Percentiles rank a stretch among this genome's conserved stretches.
Evolutionary conservation across 2,797 vertebrate genomes (phyloP).

Genomic region (Pogoniulus pusillus): DNA sequence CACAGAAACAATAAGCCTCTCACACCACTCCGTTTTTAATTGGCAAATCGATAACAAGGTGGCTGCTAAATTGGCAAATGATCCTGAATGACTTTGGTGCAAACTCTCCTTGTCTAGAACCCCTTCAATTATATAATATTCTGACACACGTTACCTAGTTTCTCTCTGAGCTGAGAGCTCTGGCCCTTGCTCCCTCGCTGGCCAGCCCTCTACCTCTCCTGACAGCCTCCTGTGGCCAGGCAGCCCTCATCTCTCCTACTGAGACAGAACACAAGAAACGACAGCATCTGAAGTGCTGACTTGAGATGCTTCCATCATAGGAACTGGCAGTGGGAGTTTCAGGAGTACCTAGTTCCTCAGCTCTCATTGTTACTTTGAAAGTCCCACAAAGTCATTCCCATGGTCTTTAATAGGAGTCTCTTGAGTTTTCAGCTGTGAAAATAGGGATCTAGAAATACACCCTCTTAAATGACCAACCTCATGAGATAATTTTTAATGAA

Average conservation of each 20-base stretch:
- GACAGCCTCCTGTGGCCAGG: rapidly evolving
- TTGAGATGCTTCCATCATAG: conserved; percentile 38
- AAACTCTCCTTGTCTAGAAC: not conserved
- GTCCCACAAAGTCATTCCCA: conserved; percentile 59
- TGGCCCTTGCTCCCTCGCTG: rapidly evolving
- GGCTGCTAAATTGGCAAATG: not conserved
- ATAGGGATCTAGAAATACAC: not conserved
- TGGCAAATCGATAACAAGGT: rapidly evolving
- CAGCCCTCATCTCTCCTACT: rapidly evolving
- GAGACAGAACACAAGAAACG: not conserved
- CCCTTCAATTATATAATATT: not conserved
- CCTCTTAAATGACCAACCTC: conserved; percentile 39
- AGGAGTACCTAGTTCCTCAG: not conserved
- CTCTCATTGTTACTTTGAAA: not conserved
- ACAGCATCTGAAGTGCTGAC: not conserved
- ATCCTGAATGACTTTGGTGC: not conserved
- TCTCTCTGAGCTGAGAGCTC: rapidly evolving
- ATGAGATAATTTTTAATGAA: conserved; percentile 53
- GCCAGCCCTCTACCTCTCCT: not conserved
- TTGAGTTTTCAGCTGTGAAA: not conserved
- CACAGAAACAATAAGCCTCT: not conserved
- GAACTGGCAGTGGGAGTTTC: conserved; percentile 47
- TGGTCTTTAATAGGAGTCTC: conserved; percentile 66
- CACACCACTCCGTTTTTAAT: not conserved
- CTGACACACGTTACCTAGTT: not conserved